Evolutionary conservation across 2,888 invertebrate genomes (phyloP), one percentile per base, ranked within the genome.

Genomic region (Drosophila pseudotakahashii): DNA sequence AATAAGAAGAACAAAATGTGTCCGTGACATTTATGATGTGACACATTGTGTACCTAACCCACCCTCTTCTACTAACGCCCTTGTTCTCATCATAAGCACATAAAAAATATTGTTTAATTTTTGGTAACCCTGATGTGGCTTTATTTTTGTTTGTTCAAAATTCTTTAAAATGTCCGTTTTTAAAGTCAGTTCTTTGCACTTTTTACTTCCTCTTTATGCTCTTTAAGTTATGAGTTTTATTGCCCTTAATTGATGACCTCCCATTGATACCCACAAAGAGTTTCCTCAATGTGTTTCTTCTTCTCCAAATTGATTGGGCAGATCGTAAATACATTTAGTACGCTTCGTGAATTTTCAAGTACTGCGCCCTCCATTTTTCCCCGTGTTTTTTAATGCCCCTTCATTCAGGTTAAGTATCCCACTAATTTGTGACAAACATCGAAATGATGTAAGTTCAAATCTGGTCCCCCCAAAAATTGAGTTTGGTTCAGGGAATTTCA

Each of bases 11-110:
- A 77, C 76, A 74, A 75, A 88, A 80, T 86, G 87, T 85, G 89
- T 86, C 79, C 81, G 67, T 83, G 84, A 86, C 89, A 88, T 88
- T 84, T 85, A 85, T 88, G 84, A 87, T 81, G 81, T 84, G 87
- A 81, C 87, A 73, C 50, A 79, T 76, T 76, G 75, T 82, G 51
- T 75, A 63, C 76, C 79, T 73, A 69, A 72, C 81, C 59, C 66
- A 54, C 52, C 50, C 52, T 37, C 13, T 14, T 39, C 39, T 30
- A 30, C 6, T 39, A 9, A 11, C 19, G 13, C 34, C 71, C 32
- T 45, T 41, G 34, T 47, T 48, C 36, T n/a, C 19, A 44, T 39
- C 45, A 26, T 26, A 64, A 52, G 39, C 41, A 44, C 19, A 14
- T 51, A 34, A 16, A 11, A 41, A 48, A 34, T n/a, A 36, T 72